Evolutionary conservation across 2,888 invertebrate genomes (phyloP).

Genomic region (Chrysolina americana): DNA sequence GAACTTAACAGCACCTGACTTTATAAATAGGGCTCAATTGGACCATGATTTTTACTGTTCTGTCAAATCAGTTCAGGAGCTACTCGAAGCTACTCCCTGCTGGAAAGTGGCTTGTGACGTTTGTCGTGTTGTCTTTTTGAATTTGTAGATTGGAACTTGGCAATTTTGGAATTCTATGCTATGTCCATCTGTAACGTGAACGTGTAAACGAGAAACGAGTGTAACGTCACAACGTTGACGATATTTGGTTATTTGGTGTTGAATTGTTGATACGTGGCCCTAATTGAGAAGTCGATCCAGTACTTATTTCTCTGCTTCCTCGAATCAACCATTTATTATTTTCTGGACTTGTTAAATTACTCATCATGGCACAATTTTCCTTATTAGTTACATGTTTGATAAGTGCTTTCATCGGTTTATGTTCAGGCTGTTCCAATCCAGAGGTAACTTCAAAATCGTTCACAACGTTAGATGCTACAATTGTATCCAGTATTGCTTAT

Average conservation of each 20-base stretch:
- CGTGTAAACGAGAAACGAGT: neutral
- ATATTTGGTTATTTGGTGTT: neutral
- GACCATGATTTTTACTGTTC: too few species aligned
- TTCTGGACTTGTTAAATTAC: too few species aligned
- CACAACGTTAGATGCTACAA: conserved; percentile 93
- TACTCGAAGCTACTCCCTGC: too few species aligned
- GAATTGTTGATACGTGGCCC: neutral
- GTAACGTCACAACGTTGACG: neutral
- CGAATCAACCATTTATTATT: neutral
- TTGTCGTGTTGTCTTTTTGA: too few species aligned
- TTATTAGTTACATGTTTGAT: conserved; percentile 1
- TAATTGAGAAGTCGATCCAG: neutral
- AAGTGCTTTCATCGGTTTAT: conserved; percentile 47
- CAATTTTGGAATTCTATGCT: too few species aligned
- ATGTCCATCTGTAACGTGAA: neutral
- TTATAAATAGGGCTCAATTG: too few species aligned
- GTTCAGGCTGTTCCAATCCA: conserved; percentile 74
- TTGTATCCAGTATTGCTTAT: conserved; percentile 91
- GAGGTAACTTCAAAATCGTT: conserved; percentile 85
- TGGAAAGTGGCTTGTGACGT: too few species aligned
- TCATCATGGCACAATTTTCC: neutral
- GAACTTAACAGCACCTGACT: too few species aligned
- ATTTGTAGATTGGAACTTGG: too few species aligned
- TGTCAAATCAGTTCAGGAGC: too few species aligned
- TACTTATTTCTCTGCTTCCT: neutral